These are phyloP conservation scores for Salvelinus sp. DNA, from an alignment of 2,113 vertebrate genomes.

Conservation along the genomic window DNA sequence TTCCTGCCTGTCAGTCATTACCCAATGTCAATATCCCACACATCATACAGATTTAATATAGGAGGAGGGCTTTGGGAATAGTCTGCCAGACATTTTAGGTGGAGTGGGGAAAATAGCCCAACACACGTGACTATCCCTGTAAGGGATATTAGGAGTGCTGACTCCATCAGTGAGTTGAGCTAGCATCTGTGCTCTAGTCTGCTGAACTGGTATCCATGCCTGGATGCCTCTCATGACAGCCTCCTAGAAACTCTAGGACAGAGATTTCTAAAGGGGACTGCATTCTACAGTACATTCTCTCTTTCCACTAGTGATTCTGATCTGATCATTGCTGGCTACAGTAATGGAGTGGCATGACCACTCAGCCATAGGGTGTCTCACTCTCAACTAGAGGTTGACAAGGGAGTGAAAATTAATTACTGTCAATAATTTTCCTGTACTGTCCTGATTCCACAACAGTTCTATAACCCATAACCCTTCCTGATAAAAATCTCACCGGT, in stretches of 20 bases:
- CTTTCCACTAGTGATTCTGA: not conserved
- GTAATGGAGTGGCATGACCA: not conserved
- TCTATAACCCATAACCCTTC: constrained; percentile 22
- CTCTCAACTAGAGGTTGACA: too few relatives aligned
- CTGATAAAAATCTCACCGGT: constrained; percentile 19
- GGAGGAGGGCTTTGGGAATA: not conserved
- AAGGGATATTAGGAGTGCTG: not conserved
- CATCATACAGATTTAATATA: constrained; percentile 36
- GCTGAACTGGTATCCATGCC: not conserved
- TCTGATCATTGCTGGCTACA: not conserved
- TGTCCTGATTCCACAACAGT: constrained; percentile 21
- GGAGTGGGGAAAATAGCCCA: constrained; percentile 5
- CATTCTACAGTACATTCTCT: not conserved
- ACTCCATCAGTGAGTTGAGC: not conserved
- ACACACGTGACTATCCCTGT: not conserved
- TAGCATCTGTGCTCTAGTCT: not conserved
- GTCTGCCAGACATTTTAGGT: constrained; percentile 13
- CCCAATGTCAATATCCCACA: not conserved
- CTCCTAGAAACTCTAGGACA: not conserved
- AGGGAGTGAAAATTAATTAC: too few relatives aligned
- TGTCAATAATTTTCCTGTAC: not conserved
- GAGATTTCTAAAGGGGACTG: not conserved
- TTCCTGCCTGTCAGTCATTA: constrained; percentile 41
- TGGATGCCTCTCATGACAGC: not conserved
- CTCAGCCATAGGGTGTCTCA: not conserved